Evolutionary conservation across 2,888 invertebrate genomes (phyloP).

Genomic region (Teleogryllus oceanicus): DNA sequence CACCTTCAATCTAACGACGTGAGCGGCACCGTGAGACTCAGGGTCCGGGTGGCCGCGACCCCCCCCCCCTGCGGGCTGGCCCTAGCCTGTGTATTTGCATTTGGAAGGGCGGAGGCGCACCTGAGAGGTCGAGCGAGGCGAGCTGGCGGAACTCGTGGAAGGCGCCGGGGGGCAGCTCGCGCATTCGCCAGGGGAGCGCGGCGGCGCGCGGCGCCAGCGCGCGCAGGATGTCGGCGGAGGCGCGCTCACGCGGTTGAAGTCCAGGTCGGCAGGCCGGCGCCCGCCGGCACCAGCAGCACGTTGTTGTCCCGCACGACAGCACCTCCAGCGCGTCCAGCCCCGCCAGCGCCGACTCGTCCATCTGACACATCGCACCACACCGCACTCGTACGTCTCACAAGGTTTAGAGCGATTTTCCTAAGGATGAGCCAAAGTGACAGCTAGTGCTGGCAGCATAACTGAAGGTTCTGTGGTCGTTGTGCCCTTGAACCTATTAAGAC

Average conservation of each 20-base stretch:
- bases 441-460: no score
- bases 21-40: no score
- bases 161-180: slow-evolving; percentile 76
- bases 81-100: no score
- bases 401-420: no score
- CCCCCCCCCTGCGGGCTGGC: no score
- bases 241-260: slow-evolving; percentile 84
- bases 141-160: slow-evolving; percentile 74
- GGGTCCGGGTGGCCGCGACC: no score
- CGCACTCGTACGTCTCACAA: neutral
- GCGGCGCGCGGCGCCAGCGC: slow-evolving; percentile 62
- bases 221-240: slow-evolving; percentile 70
- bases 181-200: slow-evolving; percentile 78
- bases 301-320: slow-evolving; percentile 82
- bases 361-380: slow-evolving; percentile 52
- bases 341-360: slow-evolving; percentile 84
- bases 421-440: no score
- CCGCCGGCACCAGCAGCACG: slow-evolving; percentile 77
- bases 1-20: no score
- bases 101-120: slow-evolving; percentile 62
- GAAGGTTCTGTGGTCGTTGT: no score
- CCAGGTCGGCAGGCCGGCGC: slow-evolving; percentile 74
- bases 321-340: slow-evolving; percentile 73
- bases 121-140: slow-evolving; percentile 69
- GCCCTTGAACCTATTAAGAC: no score